Base-by-base conservation (phyloP, 2,888 invertebrate species). In the Cheiracanthium punctorium region DNA sequence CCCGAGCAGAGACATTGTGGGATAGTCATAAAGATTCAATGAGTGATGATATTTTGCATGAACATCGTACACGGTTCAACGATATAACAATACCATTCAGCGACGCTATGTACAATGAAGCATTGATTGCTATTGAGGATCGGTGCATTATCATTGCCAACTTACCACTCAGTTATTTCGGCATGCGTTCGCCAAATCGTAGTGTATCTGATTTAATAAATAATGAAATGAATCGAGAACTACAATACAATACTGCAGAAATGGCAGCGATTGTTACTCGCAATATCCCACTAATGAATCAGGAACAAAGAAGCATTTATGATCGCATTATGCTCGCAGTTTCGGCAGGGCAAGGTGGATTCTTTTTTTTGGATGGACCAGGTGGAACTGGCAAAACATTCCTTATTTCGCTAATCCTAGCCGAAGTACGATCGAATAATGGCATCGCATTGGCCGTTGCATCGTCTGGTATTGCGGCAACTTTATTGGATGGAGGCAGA, bases 401-500 rank as follows among this genome's bases (percentile, higher is more conserved):
- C n/a, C 48, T 48, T 48, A 48, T 48, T n/a, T 17, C 12, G 12
- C 48, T 48, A 17, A 10, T 48, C 14, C n/a, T 48, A 7, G 48
- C n/a, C 12, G n/a, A 48, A 48, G 17, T 48, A n/a, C 12, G 48
- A 48, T n/a, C 12, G 17, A n/a, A n/a, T 17, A n/a, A n/a, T 48
- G n/a, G 12, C 17, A 37, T 37, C 37, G 91, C 91, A 14, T 72
- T 92, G 48, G 91, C 91, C 17, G 88, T 92, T 30, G 92, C 92
- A 74, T 67, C 81, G 67, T 81, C 81, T 0, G 81, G 74, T 14
- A 67, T 81, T 81, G 67, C 67, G 8, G 92, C 92, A 7, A 92
- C 91, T n/a, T 90, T 93, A 37, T 87, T 93, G 20, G 89, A 90
- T 64, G 89, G 90, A n/a, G 92, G 92, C 7, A 88, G 90, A 88